Evolutionary conservation across 2,797 vertebrate genomes (phyloP).

Genomic region (Acanthiza pusilla): DNA sequence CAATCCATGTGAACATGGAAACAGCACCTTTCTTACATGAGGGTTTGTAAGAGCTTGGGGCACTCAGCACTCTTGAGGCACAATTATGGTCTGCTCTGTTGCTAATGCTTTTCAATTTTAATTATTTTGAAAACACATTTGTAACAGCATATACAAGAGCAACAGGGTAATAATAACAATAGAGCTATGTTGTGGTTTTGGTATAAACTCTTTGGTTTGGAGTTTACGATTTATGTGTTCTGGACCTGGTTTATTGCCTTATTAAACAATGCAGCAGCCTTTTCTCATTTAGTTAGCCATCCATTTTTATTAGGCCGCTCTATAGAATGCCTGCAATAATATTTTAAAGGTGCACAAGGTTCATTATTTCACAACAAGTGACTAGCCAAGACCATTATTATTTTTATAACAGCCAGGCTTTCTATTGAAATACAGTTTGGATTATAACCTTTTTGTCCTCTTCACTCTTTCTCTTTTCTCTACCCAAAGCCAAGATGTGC

Average conservation of each 20-base stretch:
- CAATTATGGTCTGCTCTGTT: not conserved
- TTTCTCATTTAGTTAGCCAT: slow-evolving; percentile 45
- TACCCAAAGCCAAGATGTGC: not conserved
- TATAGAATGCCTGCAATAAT: slow-evolving; percentile 45
- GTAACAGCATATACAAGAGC: not conserved
- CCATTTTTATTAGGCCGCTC: slow-evolving; percentile 50
- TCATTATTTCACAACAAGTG: slow-evolving; percentile 57
- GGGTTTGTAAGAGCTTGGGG: not conserved
- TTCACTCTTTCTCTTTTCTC: not conserved
- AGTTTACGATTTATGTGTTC: slow-evolving; percentile 28
- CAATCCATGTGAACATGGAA: not conserved
- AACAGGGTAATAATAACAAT: slow-evolving; percentile 16
- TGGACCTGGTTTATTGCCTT: slow-evolving; percentile 46
- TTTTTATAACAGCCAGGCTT: slow-evolving; percentile 33
- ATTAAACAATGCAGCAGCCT: slow-evolving; percentile 51
- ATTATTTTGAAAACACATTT: slow-evolving; percentile 45
- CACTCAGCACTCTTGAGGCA: not conserved
- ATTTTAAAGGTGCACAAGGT: slow-evolving; percentile 52
- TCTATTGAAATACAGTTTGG: slow-evolving; percentile 45
- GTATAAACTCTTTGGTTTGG: slow-evolving; percentile 23
- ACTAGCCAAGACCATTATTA: slow-evolving; percentile 54
- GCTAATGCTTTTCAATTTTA: not conserved
- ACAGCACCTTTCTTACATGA: not conserved
- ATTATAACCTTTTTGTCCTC: not conserved
- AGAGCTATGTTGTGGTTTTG: not conserved